Conservation (phyloP, 2,888 invertebrate genomes). For the Amorpha juglandis region DNA sequence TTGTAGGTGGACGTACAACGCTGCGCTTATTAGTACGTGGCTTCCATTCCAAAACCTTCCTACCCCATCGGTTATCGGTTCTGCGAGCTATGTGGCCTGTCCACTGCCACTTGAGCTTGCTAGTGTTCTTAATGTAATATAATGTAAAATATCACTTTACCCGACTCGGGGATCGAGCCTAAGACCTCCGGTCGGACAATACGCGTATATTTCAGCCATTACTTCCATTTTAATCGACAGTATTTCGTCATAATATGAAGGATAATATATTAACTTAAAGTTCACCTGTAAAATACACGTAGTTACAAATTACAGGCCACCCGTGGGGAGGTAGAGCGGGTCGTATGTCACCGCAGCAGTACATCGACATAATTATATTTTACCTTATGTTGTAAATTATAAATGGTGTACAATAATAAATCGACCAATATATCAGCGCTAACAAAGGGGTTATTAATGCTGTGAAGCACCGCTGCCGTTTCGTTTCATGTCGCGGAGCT, state of each 20-base stretch:
- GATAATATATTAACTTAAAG: background rate
- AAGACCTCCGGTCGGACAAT: too few relatives aligned
- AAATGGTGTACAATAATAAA: slow-evolving; percentile 48
- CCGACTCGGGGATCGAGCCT: too few relatives aligned
- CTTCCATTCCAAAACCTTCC: too few relatives aligned
- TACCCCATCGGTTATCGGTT: too few relatives aligned
- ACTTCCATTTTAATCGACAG: background rate
- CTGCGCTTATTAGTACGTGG: too few relatives aligned
- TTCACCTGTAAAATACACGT: slow-evolving; percentile 5
- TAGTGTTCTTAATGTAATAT: too few relatives aligned
- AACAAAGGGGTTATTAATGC: slow-evolving; percentile 48
- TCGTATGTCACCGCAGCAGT: slow-evolving; percentile 45
- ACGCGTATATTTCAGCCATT: too few relatives aligned
- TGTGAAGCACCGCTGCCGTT: slow-evolving; percentile 34
- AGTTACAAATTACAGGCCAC: slow-evolving; percentile 45
- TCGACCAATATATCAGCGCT: slow-evolving; percentile 57
- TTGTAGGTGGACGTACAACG: too few relatives aligned
- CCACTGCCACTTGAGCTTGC: too few relatives aligned
- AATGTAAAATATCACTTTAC: too few relatives aligned
- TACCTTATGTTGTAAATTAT: slow-evolving; percentile 31
- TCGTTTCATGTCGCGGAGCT: slow-evolving; percentile 26
- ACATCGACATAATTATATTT: slow-evolving; percentile 27
- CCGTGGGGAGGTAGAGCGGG: slow-evolving; percentile 42
- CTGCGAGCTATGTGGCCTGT: too few relatives aligned
- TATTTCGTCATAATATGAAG: slow-evolving; percentile 5